Evolutionary conservation across 1,140 invertebrate species (phyloP).

Genomic region (Ephestia elutella): DNA sequence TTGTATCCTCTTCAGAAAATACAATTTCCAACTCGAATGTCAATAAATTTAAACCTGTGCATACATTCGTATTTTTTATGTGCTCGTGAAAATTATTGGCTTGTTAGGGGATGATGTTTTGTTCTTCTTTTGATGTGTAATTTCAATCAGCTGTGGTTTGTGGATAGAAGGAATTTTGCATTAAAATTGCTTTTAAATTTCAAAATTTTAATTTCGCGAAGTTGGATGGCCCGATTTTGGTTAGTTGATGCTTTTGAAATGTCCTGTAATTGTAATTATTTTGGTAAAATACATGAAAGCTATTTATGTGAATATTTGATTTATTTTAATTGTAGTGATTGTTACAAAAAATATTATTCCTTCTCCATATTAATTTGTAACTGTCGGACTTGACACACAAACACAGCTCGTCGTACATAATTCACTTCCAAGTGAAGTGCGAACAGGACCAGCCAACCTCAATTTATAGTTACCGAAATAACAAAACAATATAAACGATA

Average conservation of each 20-base stretch:
- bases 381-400: constrained; percentile 4
- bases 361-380: background rate
- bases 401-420: constrained; percentile 19
- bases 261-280: too few species aligned
- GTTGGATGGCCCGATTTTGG: too few species aligned
- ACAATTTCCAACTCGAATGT: constrained; percentile 64
- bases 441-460: constrained; percentile 39
- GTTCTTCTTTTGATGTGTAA: background rate
- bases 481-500: constrained; percentile 64
- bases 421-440: constrained; percentile 38
- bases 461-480: constrained; percentile 63
- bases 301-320: too few species aligned
- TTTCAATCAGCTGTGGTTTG: background rate
- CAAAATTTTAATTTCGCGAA: background rate
- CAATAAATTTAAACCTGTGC: constrained; percentile 55
- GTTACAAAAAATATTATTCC: too few species aligned
- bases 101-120: constrained; percentile 7
- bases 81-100: constrained; percentile 11
- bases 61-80: constrained; percentile 33
- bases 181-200: background rate
- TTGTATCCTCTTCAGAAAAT: constrained; percentile 68
- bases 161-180: too few species aligned
- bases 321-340: too few species aligned
- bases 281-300: too few species aligned
- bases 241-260: too few species aligned